Evolutionary conservation across 2,888 invertebrate species (phyloP).

Genomic region (Ceratothoa steindachneri): DNA sequence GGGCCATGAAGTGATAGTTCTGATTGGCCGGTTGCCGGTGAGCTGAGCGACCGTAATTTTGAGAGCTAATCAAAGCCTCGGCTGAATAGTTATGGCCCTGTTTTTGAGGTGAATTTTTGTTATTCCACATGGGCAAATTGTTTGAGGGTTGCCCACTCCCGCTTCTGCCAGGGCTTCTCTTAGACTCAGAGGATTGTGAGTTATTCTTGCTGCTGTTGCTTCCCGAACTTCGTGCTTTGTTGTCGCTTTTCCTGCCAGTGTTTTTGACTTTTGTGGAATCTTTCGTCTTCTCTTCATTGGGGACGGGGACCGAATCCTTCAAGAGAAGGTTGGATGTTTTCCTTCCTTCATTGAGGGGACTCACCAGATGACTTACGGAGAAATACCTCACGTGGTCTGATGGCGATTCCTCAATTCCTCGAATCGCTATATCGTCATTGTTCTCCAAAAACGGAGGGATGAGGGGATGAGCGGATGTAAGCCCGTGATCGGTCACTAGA

Average conservation of each 20-base stretch:
- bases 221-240: slow-evolving; percentile 30
- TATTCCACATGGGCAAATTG: slow-evolving; percentile 20
- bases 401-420: slow-evolving; percentile 32
- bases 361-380: slow-evolving; percentile 42
- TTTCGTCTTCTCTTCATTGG: slow-evolving; percentile 38
- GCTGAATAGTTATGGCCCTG: slow-evolving; percentile 43
- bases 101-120: slow-evolving; percentile 27
- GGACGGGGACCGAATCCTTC: slow-evolving; percentile 22
- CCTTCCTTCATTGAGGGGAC: slow-evolving; percentile 32
- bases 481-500: slow-evolving; percentile 26
- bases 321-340: slow-evolving; percentile 29
- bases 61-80: slow-evolving; percentile 42
- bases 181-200: slow-evolving; percentile 26
- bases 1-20: slow-evolving; percentile 44
- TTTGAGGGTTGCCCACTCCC: slow-evolving; percentile 23
- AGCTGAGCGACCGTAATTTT: slow-evolving; percentile 37
- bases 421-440: slow-evolving; percentile 24
- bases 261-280: slow-evolving; percentile 30
- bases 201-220: slow-evolving; percentile 18
- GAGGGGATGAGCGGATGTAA: slow-evolving; percentile 24
- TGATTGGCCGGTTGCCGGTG: slow-evolving; percentile 40
- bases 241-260: slow-evolving; percentile 32
- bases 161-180: slow-evolving; percentile 41
- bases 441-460: slow-evolving; percentile 34
- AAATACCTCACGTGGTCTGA: slow-evolving; percentile 42